Conservation (phyloP, 2,113 vertebrate species). For the Oceanites oceanicus region DNA sequence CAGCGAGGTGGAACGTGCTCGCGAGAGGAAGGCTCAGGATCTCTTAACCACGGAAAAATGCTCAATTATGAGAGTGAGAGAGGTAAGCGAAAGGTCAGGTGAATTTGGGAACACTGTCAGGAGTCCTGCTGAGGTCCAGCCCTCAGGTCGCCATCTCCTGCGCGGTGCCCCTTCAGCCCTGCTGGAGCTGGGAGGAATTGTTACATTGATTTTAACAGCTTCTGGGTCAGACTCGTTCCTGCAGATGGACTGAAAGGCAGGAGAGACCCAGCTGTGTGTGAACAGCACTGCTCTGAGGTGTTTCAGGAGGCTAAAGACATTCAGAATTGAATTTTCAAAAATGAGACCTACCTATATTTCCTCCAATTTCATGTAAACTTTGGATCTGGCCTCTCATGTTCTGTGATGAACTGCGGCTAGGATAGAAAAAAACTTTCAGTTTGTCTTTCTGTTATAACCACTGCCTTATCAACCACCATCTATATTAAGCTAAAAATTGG, state of each 20-base stretch:
- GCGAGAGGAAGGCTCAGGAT: background rate
- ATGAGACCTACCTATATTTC: constrained; percentile 84
- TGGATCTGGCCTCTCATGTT: constrained; percentile 74
- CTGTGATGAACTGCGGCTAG: constrained; percentile 65
- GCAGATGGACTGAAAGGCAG: background rate
- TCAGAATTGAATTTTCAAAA: background rate
- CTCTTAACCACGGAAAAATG: background rate
- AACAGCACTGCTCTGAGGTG: background rate
- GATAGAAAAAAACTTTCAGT: background rate
- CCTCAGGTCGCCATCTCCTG: background rate
- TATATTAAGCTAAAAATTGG: background rate
- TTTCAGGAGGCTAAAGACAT: background rate
- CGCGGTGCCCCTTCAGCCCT: background rate
- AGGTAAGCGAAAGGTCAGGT: background rate
- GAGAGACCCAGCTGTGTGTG: background rate
- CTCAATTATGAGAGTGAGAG: background rate
- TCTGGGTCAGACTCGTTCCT: background rate
- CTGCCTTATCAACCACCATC: background rate
- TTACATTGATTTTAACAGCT: background rate
- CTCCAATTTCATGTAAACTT: constrained; percentile 87
- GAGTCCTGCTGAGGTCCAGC: background rate
- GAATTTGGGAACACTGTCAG: background rate
- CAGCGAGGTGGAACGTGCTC: background rate
- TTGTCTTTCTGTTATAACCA: background rate
- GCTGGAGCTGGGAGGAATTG: background rate